Evolutionary conservation across 2,797 vertebrate genomes (phyloP), one percentile per base, ranked within the genome.

Genomic region (Rhinophrynus dorsalis): DNA sequence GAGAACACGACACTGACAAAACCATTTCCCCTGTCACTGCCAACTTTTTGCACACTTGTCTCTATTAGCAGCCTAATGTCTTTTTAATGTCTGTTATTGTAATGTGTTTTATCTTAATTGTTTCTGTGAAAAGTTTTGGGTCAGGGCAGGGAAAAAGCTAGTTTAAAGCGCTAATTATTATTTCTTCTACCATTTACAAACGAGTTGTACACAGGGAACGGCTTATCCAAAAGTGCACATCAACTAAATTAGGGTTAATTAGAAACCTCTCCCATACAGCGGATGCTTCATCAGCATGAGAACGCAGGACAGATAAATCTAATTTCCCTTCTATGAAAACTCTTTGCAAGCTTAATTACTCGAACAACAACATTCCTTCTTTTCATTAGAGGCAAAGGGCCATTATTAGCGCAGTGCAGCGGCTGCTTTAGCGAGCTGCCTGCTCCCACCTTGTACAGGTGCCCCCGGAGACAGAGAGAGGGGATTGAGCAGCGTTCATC

Each of bases 181-280:
- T 79, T 78, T 57, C 32, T 64, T 57, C 15, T 58, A 81, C 76
- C 59, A 29, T 81, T 80, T 71, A 68, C 67, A 76, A 64, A 85
- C 56, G 67, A 54, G 73, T 52, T n/a, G 38, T 58, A 47, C 32
- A 42, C 64, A 68, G 78, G 76, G 81, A 86, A 78, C 29, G 76
- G 50, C 77, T 69, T 77, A 66, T 73, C 61, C 77, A 74, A 72
- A 84, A 80, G 79, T 78, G 77, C 13, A 17, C 72, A 86, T 78
- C 85, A 88, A 84, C 80, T 85, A 91, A 95, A 94, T 83, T 84
- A 92, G 93, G 87, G 88, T 92, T 95, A 94, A 95, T 95, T 94
- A 95, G 92, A 83, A 84, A 18, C 75, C 89, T 90, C 85, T 92
- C 89, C 90, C 82, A 80, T 85, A 87, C 85, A 83, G 80, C 78